A percentile compares a stretch with the other conserved stretches of the same genome.
Evolutionary conservation across 2,113 vertebrate genomes (phyloP).

Genomic region (Capricornis sumatraensis): DNA sequence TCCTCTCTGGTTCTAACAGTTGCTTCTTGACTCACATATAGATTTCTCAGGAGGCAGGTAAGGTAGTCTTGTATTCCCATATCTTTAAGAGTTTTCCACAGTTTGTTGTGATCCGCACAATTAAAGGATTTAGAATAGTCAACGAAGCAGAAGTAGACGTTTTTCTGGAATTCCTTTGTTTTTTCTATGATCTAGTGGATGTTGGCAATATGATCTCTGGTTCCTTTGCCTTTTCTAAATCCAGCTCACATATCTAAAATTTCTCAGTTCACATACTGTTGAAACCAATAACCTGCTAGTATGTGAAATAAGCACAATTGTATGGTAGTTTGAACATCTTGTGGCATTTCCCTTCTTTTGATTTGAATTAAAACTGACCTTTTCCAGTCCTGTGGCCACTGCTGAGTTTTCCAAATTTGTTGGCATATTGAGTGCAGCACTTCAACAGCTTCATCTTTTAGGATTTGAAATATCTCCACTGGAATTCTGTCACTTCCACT

Average conservation of each 20-base stretch:
- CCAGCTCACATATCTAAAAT: neutral
- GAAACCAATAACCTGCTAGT: neutral
- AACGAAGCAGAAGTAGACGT: neutral
- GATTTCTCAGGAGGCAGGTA: neutral
- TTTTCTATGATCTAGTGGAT: neutral
- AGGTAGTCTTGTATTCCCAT: neutral
- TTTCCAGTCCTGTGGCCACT: neutral
- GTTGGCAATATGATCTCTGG: neutral
- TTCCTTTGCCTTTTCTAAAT: neutral
- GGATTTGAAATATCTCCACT: neutral
- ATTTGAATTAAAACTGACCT: neutral
- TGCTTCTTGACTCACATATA: neutral
- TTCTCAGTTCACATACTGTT: neutral
- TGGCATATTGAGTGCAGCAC: neutral
- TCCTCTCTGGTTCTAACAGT: neutral
- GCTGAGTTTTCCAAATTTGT: neutral
- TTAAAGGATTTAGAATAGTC: neutral
- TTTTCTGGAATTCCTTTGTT: neutral
- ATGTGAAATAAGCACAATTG: neutral
- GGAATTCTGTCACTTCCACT: neutral
- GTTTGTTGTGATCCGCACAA: neutral
- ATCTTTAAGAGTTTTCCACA: neutral
- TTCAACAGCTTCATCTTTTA: neutral
- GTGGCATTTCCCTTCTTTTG: neutral
- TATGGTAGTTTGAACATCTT: neutral